Base-by-base conservation (phyloP, 2,888 invertebrate genomes). In the Drosophila meridiana region DNA sequence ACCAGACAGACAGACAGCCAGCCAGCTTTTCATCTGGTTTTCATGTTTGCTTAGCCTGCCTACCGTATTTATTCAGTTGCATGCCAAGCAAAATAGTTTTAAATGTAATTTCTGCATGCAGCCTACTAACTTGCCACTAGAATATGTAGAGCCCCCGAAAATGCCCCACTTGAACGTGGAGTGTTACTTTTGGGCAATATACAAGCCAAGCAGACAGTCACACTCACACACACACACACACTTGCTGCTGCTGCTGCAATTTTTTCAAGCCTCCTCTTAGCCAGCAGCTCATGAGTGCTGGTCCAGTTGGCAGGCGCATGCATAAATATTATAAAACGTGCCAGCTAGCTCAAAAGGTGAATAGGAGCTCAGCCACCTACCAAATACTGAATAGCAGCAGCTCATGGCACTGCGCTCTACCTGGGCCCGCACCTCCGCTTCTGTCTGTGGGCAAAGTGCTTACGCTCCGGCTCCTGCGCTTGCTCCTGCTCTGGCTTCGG, bases 251-350 rank as follows among this genome's bases (percentile, higher is more conserved):
- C 28, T 50, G 30, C 26, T 38, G 20, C 40, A 45, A 55, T 66
- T 73, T 63, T 72, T 77, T 67, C 34, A 69, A 50, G 66, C 63
- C 53, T 36, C 64, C 74, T 68, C 55, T 57, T 32, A 60, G 65
- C 34, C 64, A 57, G 65, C 32, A 50, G 61, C 56, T 76, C 73
- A 78, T 77, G 76, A 77, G 84, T 84, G 85, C 73, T 71, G 77
- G 75, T 84, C 83, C 89, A 71, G 77, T 80, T 84, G 87, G 88
- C 82, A 75, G 76, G 77, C 80, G 70, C 68, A 80, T 85, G 88
- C 85, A 85, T 85, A 85, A 85, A 85, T 85, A 89, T 89, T 89
- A 82, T 80, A 85, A 87, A 85, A 89, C 80, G 87, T 89, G 87
- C 79, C 79, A 74, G 69, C 72, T 60, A 63, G 45, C 81, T 72